Evolutionary conservation across 2,888 invertebrate genomes (phyloP).

Genomic region (Pocota personata): DNA sequence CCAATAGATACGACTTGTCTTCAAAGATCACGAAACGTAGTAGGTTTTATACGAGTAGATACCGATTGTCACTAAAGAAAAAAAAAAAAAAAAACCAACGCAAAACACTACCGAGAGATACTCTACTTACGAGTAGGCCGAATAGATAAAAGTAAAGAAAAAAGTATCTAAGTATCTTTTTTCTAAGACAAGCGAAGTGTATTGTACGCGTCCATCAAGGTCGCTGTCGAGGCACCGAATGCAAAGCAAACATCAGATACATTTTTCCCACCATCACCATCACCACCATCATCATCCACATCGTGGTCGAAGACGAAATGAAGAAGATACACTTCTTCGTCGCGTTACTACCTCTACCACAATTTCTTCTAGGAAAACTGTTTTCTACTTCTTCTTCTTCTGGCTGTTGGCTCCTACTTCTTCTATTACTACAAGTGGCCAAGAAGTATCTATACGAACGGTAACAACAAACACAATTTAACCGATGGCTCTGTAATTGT

Average conservation of each 20-base stretch:
- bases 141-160: constrained; percentile 7
- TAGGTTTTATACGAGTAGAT: constrained; percentile 32
- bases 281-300: constrained; percentile 51
- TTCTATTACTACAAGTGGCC: constrained; percentile 7
- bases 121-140: not conserved
- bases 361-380: constrained; percentile 4
- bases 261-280: constrained; percentile 75
- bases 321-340: constrained; percentile 69
- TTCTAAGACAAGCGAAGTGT: constrained; percentile 65
- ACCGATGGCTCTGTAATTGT: constrained; percentile 45
- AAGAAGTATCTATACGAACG: constrained; percentile 45
- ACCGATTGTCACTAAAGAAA: not conserved
- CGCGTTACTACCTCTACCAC: constrained; percentile 18
- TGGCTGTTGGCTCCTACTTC: constrained; percentile 2
- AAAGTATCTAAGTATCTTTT: constrained; percentile 41
- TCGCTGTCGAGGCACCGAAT: constrained; percentile 82
- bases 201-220: constrained; percentile 82
- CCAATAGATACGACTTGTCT: constrained; percentile 16
- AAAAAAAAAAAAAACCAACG: not conserved
- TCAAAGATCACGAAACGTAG: constrained; percentile 42
- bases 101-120: constrained; percentile 27
- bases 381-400: not conserved
- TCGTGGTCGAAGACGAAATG: constrained; percentile 70
- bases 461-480: constrained; percentile 20
- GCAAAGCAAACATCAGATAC: constrained; percentile 75